Evolutionary conservation across 2,113 vertebrate species (phyloP).

Genomic region (Megalops atlanticus): DNA sequence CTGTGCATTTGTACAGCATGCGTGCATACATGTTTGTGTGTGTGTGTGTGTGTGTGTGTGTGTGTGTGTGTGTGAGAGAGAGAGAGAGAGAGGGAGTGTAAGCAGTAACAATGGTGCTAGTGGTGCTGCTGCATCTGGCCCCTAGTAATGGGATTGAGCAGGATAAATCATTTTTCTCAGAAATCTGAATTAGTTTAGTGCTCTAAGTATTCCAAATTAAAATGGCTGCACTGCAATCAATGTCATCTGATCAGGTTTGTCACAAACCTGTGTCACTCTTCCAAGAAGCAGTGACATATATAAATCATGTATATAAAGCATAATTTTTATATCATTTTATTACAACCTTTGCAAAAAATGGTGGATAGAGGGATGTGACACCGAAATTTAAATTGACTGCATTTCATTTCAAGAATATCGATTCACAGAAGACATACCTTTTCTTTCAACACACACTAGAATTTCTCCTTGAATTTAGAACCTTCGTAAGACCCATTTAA

Average conservation of each 20-base stretch:
- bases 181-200: conserved; percentile 19
- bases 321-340: too few relatives aligned
- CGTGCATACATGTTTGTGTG: not conserved
- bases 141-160: conserved; percentile 18
- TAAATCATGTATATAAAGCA: not conserved
- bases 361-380: too few relatives aligned
- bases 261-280: not conserved
- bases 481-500: too few relatives aligned
- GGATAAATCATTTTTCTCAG: conserved; percentile 22
- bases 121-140: not conserved
- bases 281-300: not conserved
- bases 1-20: not conserved
- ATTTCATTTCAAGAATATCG: too few relatives aligned
- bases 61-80: not conserved
- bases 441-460: too few relatives aligned
- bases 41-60: not conserved
- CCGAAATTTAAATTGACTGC: too few relatives aligned
- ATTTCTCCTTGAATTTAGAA: too few relatives aligned
- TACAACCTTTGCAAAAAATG: too few relatives aligned
- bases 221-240: conserved; percentile 11
- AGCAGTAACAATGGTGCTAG: not conserved
- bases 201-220: conserved; percentile 22
- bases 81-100: not conserved
- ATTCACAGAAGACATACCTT: too few relatives aligned
- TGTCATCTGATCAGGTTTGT: not conserved